Conservation (phyloP, 2,888 invertebrate species). For the Boloria selene region DNA sequence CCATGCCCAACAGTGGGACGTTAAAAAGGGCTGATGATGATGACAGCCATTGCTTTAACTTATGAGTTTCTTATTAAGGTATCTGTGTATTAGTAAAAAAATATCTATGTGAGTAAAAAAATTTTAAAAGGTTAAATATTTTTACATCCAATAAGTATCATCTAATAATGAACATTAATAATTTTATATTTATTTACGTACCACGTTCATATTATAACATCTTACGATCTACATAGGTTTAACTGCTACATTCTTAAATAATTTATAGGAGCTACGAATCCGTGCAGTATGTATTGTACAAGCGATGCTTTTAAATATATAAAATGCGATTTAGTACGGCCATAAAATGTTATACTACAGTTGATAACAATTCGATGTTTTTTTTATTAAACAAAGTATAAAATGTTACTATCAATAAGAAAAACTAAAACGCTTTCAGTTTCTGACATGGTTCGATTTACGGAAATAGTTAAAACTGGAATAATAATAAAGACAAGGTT, state of each 20-base stretch:
- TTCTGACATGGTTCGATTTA: background rate
- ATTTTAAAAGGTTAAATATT: background rate
- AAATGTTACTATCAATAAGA: background rate
- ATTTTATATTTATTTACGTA: slow-evolving; percentile 10
- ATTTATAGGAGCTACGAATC: background rate
- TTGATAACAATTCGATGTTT: background rate
- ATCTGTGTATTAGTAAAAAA: background rate
- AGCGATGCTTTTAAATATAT: background rate
- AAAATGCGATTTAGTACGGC: background rate
- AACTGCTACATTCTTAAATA: slow-evolving; percentile 11
- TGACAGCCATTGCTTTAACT: too few relatives aligned
- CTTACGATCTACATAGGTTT: background rate
- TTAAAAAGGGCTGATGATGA: too few relatives aligned
- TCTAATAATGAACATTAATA: background rate
- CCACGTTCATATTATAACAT: slow-evolving; percentile 21
- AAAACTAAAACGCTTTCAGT: background rate
- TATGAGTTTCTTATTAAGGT: too few relatives aligned
- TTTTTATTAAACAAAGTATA: background rate
- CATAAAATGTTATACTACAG: slow-evolving; percentile 1
- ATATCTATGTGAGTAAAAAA: background rate
- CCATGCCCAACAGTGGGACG: too few relatives aligned
- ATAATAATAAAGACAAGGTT: slow-evolving; percentile 10
- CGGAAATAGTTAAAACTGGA: background rate
- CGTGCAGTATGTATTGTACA: background rate
- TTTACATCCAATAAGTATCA: background rate